phyloP scores from a whole-genome alignment of 2,797 vertebrate species.

The Ctenopoma kingsleyae region DNA sequence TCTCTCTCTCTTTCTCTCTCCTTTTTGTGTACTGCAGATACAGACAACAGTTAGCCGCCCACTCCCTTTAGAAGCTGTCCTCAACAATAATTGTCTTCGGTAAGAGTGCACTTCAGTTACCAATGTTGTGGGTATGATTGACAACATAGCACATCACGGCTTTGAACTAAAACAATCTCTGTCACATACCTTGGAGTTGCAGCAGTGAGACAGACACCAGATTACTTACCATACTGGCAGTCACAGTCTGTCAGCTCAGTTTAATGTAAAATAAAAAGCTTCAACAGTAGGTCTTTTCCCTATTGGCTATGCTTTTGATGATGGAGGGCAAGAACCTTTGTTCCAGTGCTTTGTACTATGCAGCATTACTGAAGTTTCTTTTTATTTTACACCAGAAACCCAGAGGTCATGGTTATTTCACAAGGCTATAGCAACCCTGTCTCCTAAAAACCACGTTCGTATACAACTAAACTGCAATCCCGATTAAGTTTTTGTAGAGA shows the following conservation, averaged over 20 bases:
- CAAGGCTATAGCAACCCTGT: no score
- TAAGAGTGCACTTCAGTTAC: conserved; percentile 24
- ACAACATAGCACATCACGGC: conserved; percentile 37
- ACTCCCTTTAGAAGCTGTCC: conserved; percentile 28
- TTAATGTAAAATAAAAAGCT: conserved; percentile 15
- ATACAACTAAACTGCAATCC: no score
- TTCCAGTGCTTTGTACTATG: conserved; percentile 9
- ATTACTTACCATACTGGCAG: conserved; percentile 44
- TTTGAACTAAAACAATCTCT: conserved; percentile 65
- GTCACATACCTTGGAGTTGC: conserved; percentile 46
- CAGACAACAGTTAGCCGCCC: conserved; percentile 10
- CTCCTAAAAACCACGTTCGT: no score
- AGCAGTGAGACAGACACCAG: conserved; percentile 40
- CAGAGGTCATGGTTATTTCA: conserved; percentile 17
- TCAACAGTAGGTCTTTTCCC: conserved; percentile 40
- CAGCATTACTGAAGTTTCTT: neutral
- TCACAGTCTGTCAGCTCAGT: conserved; percentile 43
- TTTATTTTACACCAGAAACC: conserved; percentile 31
- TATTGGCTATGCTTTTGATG: conserved; percentile 22
- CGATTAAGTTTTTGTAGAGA: no score
- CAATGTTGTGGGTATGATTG: conserved; percentile 47
- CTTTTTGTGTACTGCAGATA: neutral
- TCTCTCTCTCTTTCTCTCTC: neutral
- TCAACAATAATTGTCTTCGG: conserved; percentile 29
- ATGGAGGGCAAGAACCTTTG: conserved; percentile 29